Evolutionary conservation across 1,140 invertebrate species (phyloP), one percentile per base, ranked within the genome.

Genomic region (Pentalonia nigronervosa): DNA sequence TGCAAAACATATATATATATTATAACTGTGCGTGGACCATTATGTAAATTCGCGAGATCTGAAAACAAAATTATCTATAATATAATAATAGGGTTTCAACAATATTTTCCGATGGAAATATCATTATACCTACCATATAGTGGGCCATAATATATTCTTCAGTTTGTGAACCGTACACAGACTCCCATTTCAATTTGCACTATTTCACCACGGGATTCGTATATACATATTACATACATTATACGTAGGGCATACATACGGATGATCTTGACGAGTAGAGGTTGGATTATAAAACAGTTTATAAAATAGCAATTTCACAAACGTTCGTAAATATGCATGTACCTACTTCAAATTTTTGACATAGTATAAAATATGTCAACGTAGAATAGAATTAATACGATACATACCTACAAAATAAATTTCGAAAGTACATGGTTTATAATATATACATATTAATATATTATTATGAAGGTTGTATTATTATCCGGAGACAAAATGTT

Each of bases 51-150:
- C 14, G 14, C 60, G 17, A 76, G 60, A 76, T 76, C 60, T 76
- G 60, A 76, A 76, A 76, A 76, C 60, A 20, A 76, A 76, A 76
- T 76, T 76, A 76, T 76, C 60, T 76, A 76, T 76, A 76, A 76
- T 34, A 76, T 20, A 76, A 76, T 76, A 76, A 76, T 76, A n/a
- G 7, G 60, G 60, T 30, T 67, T 67, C 60, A 67, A 67, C 60
- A 67, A 67, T 67, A 67, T 67, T 67, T 76, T 76, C 30, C n/a
- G n/a, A 34, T 76, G 30, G 30, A 76, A 76, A 76, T 76, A 76
- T 34, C 60, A n/a, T n/a, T 76, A 76, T n/a, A 76, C 14, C 60
- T n/a, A 67, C 60, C 30, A 67, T 41, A 23, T 53, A 20, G 30
- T 17, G 30, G 4, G 60, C 30, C 60, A 76, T 76, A 76, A 76